Conservation (phyloP, 2,797 vertebrate species). For the Trichosurus vulpecula region DNA sequence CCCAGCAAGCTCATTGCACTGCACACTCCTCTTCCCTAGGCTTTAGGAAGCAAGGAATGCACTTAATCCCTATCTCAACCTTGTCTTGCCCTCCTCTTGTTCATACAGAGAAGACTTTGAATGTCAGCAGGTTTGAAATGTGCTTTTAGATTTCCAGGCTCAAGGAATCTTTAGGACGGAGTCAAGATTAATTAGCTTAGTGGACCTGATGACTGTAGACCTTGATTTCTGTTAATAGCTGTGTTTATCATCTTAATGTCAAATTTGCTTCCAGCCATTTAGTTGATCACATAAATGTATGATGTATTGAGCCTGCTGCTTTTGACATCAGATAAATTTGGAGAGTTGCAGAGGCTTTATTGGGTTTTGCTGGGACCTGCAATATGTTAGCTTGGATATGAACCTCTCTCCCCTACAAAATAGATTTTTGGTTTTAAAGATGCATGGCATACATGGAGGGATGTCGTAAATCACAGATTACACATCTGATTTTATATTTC, state of each 20-base stretch:
- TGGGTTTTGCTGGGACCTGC: slow-evolving; percentile 22
- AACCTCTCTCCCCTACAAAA: slow-evolving; percentile 14
- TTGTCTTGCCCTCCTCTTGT: slow-evolving; percentile 25
- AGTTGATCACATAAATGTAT: slow-evolving; percentile 56
- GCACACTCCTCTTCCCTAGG: slow-evolving; percentile 40
- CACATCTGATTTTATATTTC: slow-evolving; percentile 12
- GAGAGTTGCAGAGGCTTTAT: slow-evolving; percentile 29
- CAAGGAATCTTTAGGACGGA: slow-evolving; percentile 59
- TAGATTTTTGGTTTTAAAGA: slow-evolving; percentile 23
- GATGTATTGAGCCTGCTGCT: slow-evolving; percentile 56
- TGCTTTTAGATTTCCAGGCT: slow-evolving; percentile 52
- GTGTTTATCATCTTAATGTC: slow-evolving; percentile 66
- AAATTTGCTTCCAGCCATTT: slow-evolving; percentile 70
- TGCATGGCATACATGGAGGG: slow-evolving; percentile 6
- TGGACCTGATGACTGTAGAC: slow-evolving; percentile 63
- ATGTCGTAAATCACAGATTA: slow-evolving; percentile 10
- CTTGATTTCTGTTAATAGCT: slow-evolving; percentile 67
- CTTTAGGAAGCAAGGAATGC: slow-evolving; percentile 56
- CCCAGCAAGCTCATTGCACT: slow-evolving; percentile 66
- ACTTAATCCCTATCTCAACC: slow-evolving; percentile 66
- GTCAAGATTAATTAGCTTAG: slow-evolving; percentile 72
- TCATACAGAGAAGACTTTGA: background rate
- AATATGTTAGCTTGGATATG: background rate
- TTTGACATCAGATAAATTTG: slow-evolving; percentile 67
- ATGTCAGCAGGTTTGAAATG: slow-evolving; percentile 42